Evolutionary conservation across 2,888 invertebrate species (phyloP).

Genomic region (Anticlea derivata): DNA sequence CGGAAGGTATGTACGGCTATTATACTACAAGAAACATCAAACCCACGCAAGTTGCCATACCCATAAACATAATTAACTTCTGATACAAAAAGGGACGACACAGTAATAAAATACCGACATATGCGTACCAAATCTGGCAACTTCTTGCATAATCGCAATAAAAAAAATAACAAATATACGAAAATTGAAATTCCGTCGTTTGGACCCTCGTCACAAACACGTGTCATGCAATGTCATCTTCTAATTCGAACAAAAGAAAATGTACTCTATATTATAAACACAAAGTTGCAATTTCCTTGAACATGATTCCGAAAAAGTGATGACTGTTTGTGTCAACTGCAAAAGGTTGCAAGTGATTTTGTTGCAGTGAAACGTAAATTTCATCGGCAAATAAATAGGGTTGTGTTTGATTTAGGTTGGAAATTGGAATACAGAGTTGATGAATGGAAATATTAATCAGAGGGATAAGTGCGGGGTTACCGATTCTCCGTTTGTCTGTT

Average conservation of each 20-base stretch:
- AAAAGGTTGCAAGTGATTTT: constrained; percentile 22
- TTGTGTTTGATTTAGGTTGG: constrained; percentile 23
- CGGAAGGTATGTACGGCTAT: neutral
- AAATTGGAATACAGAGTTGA: constrained; percentile 47
- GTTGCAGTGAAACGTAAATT: constrained; percentile 11
- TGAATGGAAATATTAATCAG: constrained; percentile 58
- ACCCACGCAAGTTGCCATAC: neutral
- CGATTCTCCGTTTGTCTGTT: constrained; percentile 45
- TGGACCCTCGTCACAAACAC: constrained; percentile 53
- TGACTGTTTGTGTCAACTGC: constrained; percentile 12
- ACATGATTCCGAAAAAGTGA: constrained; percentile 7
- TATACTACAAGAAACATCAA: neutral
- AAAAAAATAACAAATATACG: constrained; percentile 51
- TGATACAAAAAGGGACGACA: constrained; percentile 17
- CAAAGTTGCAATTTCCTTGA: constrained; percentile 20
- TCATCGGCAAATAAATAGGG: constrained; percentile 6
- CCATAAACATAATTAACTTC: constrained; percentile 17
- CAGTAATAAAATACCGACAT: constrained; percentile 44
- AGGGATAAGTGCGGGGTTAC: constrained; percentile 45
- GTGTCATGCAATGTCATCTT: constrained; percentile 35
- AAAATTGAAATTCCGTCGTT: constrained; percentile 62
- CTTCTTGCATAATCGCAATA: constrained; percentile 50
- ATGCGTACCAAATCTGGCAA: constrained; percentile 57
- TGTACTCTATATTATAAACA: constrained; percentile 5
- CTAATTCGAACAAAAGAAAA: constrained; percentile 17